Evolutionary conservation across 2,113 vertebrate genomes (phyloP).

Genomic region (Erythrocercus mccallii): DNA sequence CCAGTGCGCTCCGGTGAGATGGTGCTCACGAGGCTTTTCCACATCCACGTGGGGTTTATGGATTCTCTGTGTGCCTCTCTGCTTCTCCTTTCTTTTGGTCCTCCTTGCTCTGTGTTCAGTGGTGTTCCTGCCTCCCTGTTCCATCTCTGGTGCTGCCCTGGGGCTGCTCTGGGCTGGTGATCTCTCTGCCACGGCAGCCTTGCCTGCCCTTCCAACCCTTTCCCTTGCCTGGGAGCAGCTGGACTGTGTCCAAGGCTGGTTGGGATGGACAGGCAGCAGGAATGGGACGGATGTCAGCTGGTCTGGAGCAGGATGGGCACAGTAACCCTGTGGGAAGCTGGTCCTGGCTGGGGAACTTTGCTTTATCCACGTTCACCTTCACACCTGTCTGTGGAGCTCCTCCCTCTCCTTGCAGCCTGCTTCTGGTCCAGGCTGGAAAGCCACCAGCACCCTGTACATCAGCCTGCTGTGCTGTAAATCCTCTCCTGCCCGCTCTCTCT

Average conservation of each 20-base stretch:
- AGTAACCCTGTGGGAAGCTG: not conserved
- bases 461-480: not conserved
- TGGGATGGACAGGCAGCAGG: not conserved
- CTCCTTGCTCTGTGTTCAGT: not conserved
- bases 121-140: not conserved
- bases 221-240: not conserved
- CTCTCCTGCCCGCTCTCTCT: not conserved
- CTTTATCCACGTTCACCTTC: accelerated
- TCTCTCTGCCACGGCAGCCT: not conserved
- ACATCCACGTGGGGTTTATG: accelerated
- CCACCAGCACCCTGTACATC: not conserved
- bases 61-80: not conserved
- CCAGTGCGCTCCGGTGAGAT: accelerated
- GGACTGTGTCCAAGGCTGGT: not conserved
- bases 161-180: not conserved
- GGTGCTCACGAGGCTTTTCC: not conserved
- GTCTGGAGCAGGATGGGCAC: not conserved
- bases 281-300: not conserved
- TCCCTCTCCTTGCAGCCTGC: not conserved
- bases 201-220: not conserved
- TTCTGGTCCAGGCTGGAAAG: not conserved
- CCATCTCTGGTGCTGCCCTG: not conserved
- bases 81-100: not conserved
- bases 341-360: not conserved
- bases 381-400: not conserved